These are phyloP conservation scores for Rhinolophus sinicus DNA, from an alignment of 2,113 vertebrate species.

Conservation along the genomic window DNA sequence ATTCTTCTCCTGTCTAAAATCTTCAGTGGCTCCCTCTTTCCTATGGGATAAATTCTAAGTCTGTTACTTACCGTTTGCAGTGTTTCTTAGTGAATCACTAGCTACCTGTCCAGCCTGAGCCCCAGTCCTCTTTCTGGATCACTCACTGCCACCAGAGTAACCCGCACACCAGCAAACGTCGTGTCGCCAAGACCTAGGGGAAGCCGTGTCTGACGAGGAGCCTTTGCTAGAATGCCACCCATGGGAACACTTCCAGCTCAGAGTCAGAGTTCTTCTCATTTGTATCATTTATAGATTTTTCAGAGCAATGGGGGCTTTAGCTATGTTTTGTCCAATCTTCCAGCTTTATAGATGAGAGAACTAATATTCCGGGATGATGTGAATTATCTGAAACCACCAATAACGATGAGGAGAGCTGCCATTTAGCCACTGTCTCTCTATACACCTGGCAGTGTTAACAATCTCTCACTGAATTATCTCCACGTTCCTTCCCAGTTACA, in stretches of 20 bases:
- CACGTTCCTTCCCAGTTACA: accelerated
- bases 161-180: accelerated
- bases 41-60: neutral
- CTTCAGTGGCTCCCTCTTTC: neutral
- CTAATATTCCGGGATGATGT: neutral
- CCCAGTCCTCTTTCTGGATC: neutral
- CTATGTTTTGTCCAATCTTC: neutral
- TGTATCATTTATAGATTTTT: neutral
- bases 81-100: neutral
- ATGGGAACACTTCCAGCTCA: neutral
- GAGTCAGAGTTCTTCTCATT: neutral
- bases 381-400: neutral
- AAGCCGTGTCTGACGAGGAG: accelerated
- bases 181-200: accelerated
- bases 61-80: neutral
- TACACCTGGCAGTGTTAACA: neutral
- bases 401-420: neutral
- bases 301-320: neutral
- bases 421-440: neutral
- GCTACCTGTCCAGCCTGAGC: neutral
- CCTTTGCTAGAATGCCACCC: neutral
- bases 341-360: neutral
- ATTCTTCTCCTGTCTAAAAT: neutral
- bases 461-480: neutral
- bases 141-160: neutral